Conservation (phyloP, 2,888 invertebrate species). For the Stenichneumon culpator region DNA sequence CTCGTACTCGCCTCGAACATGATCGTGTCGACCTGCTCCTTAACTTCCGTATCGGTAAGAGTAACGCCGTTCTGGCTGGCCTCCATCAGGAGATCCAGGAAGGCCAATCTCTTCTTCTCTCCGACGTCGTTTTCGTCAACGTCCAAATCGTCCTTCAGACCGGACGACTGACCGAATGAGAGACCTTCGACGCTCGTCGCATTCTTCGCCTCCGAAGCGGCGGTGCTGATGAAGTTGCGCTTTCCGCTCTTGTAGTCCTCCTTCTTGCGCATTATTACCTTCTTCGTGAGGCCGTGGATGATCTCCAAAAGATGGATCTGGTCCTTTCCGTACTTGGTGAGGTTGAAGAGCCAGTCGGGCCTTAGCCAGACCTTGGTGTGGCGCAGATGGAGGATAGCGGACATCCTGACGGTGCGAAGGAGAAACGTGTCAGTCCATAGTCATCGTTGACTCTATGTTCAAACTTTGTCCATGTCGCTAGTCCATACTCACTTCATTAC, state of each 20-base stretch:
- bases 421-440: background rate
- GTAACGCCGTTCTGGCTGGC: conserved; percentile 92
- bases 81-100: conserved; percentile 95
- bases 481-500: conserved; percentile 89
- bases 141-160: conserved; percentile 92
- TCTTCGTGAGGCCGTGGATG: conserved; percentile 93
- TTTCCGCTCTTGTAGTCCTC: conserved; percentile 90
- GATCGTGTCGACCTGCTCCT: conserved; percentile 94
- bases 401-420: conserved; percentile 87
- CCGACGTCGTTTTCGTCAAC: conserved; percentile 94
- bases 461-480: background rate
- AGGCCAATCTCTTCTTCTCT: conserved; percentile 94
- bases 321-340: conserved; percentile 91
- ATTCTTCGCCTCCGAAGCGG: conserved; percentile 72
- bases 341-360: conserved; percentile 91
- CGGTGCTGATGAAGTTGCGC: conserved; percentile 83
- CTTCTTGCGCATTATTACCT: conserved; percentile 92
- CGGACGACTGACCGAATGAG: conserved; percentile 90
- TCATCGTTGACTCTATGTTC: background rate
- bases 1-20: conserved; percentile 92
- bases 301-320: conserved; percentile 91
- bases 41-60: conserved; percentile 92
- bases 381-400: conserved; percentile 93
- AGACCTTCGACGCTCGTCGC: conserved; percentile 87
- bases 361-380: conserved; percentile 93